Evolutionary conservation across 2,888 invertebrate species (phyloP).

Genomic region (Aquatica leii): DNA sequence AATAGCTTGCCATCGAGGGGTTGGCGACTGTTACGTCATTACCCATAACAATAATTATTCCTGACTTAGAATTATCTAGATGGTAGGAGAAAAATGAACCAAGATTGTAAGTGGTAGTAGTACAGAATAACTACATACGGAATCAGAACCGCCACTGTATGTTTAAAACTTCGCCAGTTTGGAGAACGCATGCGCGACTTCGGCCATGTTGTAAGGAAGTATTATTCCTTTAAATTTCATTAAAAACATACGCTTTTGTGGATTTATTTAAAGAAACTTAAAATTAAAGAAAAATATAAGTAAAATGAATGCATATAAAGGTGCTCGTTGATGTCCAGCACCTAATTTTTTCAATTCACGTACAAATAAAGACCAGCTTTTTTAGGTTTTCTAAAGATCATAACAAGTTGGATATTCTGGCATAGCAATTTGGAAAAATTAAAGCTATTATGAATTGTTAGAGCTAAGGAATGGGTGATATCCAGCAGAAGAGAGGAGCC

Average conservation of each 20-base stretch:
- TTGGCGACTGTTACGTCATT: too few relatives aligned
- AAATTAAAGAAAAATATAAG: neutral
- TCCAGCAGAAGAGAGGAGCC: slow-evolving; percentile 1
- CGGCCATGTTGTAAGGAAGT: neutral
- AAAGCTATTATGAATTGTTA: neutral
- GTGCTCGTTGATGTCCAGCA: neutral
- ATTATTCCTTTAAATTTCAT: neutral
- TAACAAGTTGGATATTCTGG: neutral
- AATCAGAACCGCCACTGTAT: neutral
- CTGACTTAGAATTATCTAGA: too few relatives aligned
- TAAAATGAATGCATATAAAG: slow-evolving; percentile 4
- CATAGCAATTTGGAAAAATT: neutral
- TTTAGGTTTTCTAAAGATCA: slow-evolving; percentile 1
- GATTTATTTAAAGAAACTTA: neutral
- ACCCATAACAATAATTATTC: too few relatives aligned
- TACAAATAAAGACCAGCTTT: neutral
- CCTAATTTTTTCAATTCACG: neutral
- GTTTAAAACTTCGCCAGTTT: neutral
- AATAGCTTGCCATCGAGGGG: too few relatives aligned
- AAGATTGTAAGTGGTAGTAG: too few relatives aligned
- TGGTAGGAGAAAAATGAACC: too few relatives aligned
- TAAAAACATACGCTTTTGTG: neutral
- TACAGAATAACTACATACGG: slow-evolving; percentile 6
- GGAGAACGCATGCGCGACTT: neutral
- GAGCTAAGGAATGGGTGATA: slow-evolving; percentile 2